Evolutionary conservation across 2,113 vertebrate genomes (phyloP).

Genomic region (Cavia porcellus): DNA sequence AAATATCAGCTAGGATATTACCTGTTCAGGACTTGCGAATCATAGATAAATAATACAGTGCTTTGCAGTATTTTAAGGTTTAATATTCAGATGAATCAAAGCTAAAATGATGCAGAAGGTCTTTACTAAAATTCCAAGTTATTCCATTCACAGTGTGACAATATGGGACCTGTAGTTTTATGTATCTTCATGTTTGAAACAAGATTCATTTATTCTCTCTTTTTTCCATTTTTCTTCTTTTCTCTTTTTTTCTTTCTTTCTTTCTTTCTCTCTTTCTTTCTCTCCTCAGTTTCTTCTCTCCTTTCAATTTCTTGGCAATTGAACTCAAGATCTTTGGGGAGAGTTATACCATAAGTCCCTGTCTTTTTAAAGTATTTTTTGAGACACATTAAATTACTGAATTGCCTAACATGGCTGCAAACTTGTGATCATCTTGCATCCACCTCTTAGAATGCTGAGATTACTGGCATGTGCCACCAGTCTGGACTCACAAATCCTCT

Average conservation of each 20-base stretch:
- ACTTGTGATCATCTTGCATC: background rate
- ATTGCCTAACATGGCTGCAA: background rate
- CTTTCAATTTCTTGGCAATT: too few relatives aligned
- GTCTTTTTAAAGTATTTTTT: background rate
- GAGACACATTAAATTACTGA: background rate
- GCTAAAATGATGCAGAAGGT: background rate
- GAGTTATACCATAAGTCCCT: background rate
- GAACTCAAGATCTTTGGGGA: background rate
- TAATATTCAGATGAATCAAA: background rate
- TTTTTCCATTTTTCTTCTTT: background rate
- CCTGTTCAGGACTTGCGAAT: background rate
- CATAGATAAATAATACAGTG: background rate
- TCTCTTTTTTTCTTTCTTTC: background rate
- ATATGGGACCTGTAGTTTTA: background rate
- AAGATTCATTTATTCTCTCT: background rate
- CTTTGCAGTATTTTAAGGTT: slow-evolving; percentile 16
- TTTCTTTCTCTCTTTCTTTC: too few relatives aligned
- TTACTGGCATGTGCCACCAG: background rate
- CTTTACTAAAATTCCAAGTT: background rate
- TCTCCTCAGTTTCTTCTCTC: too few relatives aligned
- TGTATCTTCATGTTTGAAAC: background rate
- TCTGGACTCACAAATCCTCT: background rate
- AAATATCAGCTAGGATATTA: background rate
- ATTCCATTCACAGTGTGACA: background rate
- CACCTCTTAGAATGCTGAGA: background rate